phyloP scores from a whole-genome alignment of 2,797 vertebrate genomes.

The Otolemur crassicaudatus region DNA sequence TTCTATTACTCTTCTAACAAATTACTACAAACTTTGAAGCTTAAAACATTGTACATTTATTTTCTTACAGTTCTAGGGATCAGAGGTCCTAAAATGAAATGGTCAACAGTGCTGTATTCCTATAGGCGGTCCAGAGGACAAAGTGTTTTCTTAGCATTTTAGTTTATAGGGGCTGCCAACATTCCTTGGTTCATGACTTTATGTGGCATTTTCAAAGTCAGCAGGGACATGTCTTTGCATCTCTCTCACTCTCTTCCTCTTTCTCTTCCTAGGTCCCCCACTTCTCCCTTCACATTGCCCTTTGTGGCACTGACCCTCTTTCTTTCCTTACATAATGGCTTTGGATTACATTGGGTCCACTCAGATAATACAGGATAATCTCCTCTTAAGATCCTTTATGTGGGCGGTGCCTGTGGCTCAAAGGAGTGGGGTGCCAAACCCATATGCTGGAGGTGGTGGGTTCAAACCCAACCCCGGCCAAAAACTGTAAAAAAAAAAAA shows the following conservation, averaged over 20 bases:
- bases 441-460: too few relatives aligned
- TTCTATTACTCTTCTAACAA: not conserved
- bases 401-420: too few relatives aligned
- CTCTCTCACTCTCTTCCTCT: not conserved
- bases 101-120: not conserved
- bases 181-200: not conserved
- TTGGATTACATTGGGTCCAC: not conserved
- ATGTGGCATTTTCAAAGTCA: not conserved
- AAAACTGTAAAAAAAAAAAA: too few relatives aligned
- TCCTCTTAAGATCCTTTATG: not conserved
- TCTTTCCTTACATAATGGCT: not conserved
- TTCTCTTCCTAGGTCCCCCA: not conserved
- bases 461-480: too few relatives aligned
- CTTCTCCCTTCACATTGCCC: not conserved
- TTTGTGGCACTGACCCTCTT: not conserved
- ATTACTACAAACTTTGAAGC: not conserved
- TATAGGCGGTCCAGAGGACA: not conserved
- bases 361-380: not conserved
- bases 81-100: not conserved
- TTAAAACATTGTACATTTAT: not conserved
- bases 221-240: too few relatives aligned
- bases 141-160: not conserved
- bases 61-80: not conserved
- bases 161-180: not conserved
- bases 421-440: too few relatives aligned